phyloP scores from a whole-genome alignment of 2,888 invertebrate species.

The Caenorhabditis imperialis region DNA sequence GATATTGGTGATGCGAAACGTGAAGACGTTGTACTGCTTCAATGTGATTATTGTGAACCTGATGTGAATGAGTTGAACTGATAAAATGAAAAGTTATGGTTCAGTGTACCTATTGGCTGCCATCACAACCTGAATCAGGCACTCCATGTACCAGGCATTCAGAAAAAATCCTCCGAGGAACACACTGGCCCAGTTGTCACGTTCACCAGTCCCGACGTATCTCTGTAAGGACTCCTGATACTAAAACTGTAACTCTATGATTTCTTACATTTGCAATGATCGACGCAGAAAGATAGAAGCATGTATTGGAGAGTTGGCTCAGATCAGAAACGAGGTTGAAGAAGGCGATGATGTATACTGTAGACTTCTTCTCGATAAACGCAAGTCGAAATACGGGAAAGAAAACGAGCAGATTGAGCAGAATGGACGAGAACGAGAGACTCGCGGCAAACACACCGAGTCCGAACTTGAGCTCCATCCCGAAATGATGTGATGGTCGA shows the following conservation, averaged over 20 bases:
- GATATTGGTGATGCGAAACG: constrained; percentile 4
- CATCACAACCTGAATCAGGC: constrained; percentile 27
- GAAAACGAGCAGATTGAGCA: constrained; percentile 21
- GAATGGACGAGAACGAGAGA: constrained; percentile 1
- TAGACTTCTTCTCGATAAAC: constrained; percentile 12
- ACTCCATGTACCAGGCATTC: constrained; percentile 35
- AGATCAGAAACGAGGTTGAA: constrained; percentile 44
- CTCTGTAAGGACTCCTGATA: neutral
- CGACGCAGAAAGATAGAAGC: constrained; percentile 44
- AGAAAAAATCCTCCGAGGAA: constrained; percentile 37
- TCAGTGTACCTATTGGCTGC: constrained; percentile 10
- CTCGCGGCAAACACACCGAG: constrained; percentile 7
- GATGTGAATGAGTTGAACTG: no score
- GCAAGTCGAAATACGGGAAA: constrained; percentile 18
- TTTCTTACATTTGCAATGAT: constrained; percentile 22
- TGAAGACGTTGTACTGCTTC: constrained; percentile 18
- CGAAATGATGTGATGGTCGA: no score
- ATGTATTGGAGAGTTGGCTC: constrained; percentile 30
- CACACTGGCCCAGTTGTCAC: constrained; percentile 2
- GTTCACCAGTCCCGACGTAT: constrained; percentile 7
- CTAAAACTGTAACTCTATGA: neutral
- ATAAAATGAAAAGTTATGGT: neutral
- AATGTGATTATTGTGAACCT: constrained; percentile 13
- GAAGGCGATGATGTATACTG: constrained; percentile 53
- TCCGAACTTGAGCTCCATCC: no score